Evolutionary conservation across 2,888 invertebrate species (phyloP), one percentile per base, ranked within the genome.

Genomic region (Automeris io): DNA sequence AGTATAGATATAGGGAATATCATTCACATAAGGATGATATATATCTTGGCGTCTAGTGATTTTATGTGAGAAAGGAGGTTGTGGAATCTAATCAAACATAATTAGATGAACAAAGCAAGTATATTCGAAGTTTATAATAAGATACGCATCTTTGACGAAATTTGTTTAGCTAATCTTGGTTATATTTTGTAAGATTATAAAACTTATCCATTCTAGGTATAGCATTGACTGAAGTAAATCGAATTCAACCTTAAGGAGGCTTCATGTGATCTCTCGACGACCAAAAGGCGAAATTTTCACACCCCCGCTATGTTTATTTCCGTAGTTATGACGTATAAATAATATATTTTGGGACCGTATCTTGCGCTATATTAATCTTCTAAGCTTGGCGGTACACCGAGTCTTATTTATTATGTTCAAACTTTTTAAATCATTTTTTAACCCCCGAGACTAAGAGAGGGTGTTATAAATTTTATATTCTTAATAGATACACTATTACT

Each of bases 271-370:
- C 16, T 29, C 29, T 16, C 29, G 29, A 29, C 16, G 29, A 16
- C 29, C 29, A 16, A 29, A 16, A 29, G 29, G 29, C 29, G 29
- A 29, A 29, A 29, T 9, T 29, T 29, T 29, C 29, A 29, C 18
- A 29, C 13, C 37, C 37, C 37, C 21, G 9, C 34, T 23, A 37
- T 37, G 37, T 36, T 37, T 37, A 37, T 37, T 37, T 37, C 36
- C 37, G 22, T 33, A 23, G 33, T 42, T 37, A 39, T 42, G 26
- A 33, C 23, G 31, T 37, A 42, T 42, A 42, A 42, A 39, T 42
- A 33, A 38, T 37, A 38, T 37, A 36, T 39, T 35, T 33, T 29
- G 18, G 33, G 11, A 33, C 29, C 32, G 16, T 42, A 42, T 42
- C 39, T 39, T 8, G 26, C 26, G 33, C 29, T 6, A 33, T 37